Percentiles rank a stretch among this genome's conserved stretches.
Evolutionary conservation across 1,140 invertebrate species (phyloP).

Genomic region (Hormaphis cornu): DNA sequence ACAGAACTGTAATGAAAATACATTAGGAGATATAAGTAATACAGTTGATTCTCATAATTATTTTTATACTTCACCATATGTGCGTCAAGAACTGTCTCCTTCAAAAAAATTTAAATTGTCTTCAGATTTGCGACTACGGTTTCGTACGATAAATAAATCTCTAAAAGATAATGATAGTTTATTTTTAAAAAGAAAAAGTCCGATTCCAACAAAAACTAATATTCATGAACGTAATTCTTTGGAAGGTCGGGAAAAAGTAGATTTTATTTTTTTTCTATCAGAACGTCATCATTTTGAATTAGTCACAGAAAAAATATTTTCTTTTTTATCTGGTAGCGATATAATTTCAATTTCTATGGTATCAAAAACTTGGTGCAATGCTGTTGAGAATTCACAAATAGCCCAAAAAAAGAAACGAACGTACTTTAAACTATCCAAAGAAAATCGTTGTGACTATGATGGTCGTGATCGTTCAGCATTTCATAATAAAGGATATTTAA

Average conservation of each 20-base stretch:
- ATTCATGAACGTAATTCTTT: background rate
- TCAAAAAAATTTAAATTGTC: slow-evolving; percentile 9
- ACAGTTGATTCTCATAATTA: background rate
- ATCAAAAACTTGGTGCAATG: slow-evolving; percentile 38
- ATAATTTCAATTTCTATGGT: slow-evolving; percentile 36
- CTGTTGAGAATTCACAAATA: slow-evolving; percentile 28
- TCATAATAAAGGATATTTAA: background rate
- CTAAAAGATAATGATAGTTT: background rate
- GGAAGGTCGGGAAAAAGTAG: slow-evolving; percentile 35
- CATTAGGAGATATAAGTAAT: slow-evolving; percentile 1
- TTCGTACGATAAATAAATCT: background rate
- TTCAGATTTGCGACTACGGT: background rate
- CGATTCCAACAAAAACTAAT: background rate
- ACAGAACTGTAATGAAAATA: background rate
- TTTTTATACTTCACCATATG: background rate
- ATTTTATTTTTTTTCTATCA: slow-evolving; percentile 37
- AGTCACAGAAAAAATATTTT: slow-evolving; percentile 36
- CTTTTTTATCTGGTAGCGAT: slow-evolving; percentile 37
- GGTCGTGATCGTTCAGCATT: background rate
- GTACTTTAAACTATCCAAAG: slow-evolving; percentile 34
- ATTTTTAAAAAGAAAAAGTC: background rate
- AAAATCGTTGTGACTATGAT: slow-evolving; percentile 3
- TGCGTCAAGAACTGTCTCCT: background rate
- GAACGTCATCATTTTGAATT: slow-evolving; percentile 28
- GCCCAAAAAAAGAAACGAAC: slow-evolving; percentile 31